A percentile compares a stretch with the other conserved stretches of the same genome.
Conservation (phyloP, 1,140 invertebrate genomes). For the Phocides pigmalion region DNA sequence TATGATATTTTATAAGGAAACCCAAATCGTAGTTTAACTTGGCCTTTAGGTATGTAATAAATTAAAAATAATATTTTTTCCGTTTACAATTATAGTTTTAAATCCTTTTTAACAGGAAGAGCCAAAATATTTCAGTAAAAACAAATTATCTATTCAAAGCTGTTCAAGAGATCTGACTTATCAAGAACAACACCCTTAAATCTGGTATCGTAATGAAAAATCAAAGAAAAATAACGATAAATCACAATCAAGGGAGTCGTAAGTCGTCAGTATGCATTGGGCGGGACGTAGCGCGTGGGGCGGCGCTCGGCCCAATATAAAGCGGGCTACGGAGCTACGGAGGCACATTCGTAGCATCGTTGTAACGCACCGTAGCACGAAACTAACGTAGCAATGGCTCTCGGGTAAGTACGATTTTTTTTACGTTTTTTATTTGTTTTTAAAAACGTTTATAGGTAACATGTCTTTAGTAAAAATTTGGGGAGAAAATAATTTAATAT, state of each 20-base stretch:
- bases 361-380: conserved; percentile 42
- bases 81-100: too few species aligned
- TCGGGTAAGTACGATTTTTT: conserved; percentile 55
- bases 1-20: too few species aligned
- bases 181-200: conserved; percentile 21
- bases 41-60: too few species aligned
- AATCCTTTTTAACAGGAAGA: too few species aligned
- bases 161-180: not conserved
- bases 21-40: too few species aligned
- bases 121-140: not conserved
- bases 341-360: conserved; percentile 55
- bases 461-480: too few species aligned
- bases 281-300: conserved; percentile 50
- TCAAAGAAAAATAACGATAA: conserved; percentile 42
- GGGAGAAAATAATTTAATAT: too few species aligned
- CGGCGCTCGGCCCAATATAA: conserved; percentile 55
- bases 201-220: conserved; percentile 28
- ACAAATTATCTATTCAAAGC: conserved; percentile 1
- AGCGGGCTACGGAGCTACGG: conserved; percentile 45
- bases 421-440: not conserved
- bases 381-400: conserved; percentile 55
- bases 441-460: too few species aligned
- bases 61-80: too few species aligned
- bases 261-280: conserved; percentile 42
- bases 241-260: conserved; percentile 41